Percentiles rank a stretch among this genome's conserved stretches.
Conservation (phyloP, 2,113 vertebrate genomes). For the zebrafish (Danio rerio) region GRCz12tu NC_133199.1:21666501-21667000, state of each 20-base stretch:
- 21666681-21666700: not conserved
- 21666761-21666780: not conserved
- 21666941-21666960: not conserved
- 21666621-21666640: not conserved
- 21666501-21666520: not conserved
- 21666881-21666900: not conserved
- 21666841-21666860: not conserved
- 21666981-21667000: not conserved
- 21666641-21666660: conserved; percentile 6
- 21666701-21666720: not conserved
- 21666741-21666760: not conserved
- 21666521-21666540: conserved; percentile 25
- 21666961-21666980: not conserved
- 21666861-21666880: not conserved
- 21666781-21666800: not conserved
- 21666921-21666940: not conserved
- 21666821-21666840: not conserved
- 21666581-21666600: conserved; percentile 12
- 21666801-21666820: not conserved
- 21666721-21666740: not conserved
- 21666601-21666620: conserved; percentile 25
- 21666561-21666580: conserved; percentile 20
- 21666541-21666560: conserved; percentile 35
- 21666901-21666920: not conserved
- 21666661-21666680: not conserved